Conservation (phyloP, 2,888 invertebrate genomes). For the Arenicola marina region DNA sequence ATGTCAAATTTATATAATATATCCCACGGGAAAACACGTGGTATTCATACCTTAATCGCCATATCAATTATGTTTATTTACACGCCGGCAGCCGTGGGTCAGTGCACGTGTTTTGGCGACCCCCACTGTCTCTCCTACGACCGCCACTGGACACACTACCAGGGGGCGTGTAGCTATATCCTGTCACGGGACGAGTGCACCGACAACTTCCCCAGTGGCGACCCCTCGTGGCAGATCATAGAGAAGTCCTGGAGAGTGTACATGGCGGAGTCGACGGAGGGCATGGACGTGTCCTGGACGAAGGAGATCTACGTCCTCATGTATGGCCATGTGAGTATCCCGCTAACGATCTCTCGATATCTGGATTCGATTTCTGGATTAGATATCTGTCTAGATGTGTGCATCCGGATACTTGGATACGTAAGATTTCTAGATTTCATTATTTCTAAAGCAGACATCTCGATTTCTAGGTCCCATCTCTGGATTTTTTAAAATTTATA, state of each 20-base stretch:
- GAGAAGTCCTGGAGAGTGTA: constrained; percentile 32
- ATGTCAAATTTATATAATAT: too few relatives aligned
- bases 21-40: too few relatives aligned
- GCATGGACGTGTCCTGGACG: constrained; percentile 39
- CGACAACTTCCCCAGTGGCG: constrained; percentile 8
- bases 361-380: too few relatives aligned
- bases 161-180: constrained; percentile 47
- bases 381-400: too few relatives aligned
- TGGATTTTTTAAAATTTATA: too few relatives aligned
- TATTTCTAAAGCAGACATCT: too few relatives aligned
- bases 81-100: background rate
- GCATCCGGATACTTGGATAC: too few relatives aligned
- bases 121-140: constrained; percentile 52
- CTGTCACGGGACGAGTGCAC: constrained; percentile 47
- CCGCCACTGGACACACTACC: constrained; percentile 40
- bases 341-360: too few relatives aligned
- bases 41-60: too few relatives aligned
- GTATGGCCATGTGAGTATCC: constrained; percentile 32
- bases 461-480: too few relatives aligned
- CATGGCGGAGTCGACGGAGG: background rate
- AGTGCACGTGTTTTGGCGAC: constrained; percentile 52
- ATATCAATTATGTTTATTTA: too few relatives aligned
- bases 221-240: constrained; percentile 37
- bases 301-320: constrained; percentile 38
- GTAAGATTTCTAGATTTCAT: too few relatives aligned